These are phyloP conservation scores for Drosophila ezoana DNA, from an alignment of 2,888 invertebrate species.

Conservation along the genomic window DNA sequence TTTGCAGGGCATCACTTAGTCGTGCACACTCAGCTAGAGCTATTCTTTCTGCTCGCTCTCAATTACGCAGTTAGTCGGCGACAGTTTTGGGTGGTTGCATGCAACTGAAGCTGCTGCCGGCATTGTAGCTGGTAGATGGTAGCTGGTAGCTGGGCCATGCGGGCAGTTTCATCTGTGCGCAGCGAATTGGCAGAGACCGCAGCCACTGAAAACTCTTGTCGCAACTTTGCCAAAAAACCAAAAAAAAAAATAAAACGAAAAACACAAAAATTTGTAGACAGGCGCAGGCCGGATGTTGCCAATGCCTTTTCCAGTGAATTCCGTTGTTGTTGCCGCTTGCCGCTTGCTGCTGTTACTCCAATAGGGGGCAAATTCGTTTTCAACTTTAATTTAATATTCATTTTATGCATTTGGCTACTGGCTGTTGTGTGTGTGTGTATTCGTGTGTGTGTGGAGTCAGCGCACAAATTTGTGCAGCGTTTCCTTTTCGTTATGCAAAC, in stretches of 20 bases:
- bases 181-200: constrained; percentile 26
- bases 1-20: neutral
- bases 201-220: constrained; percentile 34
- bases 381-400: constrained; percentile 80
- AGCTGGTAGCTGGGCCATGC: constrained; percentile 44
- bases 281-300: constrained; percentile 62
- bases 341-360: constrained; percentile 22
- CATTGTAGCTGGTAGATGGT: neutral
- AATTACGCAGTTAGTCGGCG: constrained; percentile 62
- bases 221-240: constrained; percentile 57
- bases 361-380: constrained; percentile 71
- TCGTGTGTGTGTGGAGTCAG: constrained; percentile 22
- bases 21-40: neutral
- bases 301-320: constrained; percentile 75
- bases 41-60: constrained; percentile 28
- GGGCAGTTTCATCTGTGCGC: constrained; percentile 44
- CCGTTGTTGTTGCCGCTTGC: constrained; percentile 41
- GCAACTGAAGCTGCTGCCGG: constrained; percentile 32
- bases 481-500: constrained; percentile 65
- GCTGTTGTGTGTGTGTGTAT: constrained; percentile 19
- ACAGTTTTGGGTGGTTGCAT: constrained; percentile 53
- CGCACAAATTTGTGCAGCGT: constrained; percentile 74
- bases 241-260: constrained; percentile 7
- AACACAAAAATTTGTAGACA: constrained; percentile 25
- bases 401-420: constrained; percentile 75